Base-by-base conservation (phyloP, 1,140 invertebrate species). In the Zaprionus gabonicus region DNA sequence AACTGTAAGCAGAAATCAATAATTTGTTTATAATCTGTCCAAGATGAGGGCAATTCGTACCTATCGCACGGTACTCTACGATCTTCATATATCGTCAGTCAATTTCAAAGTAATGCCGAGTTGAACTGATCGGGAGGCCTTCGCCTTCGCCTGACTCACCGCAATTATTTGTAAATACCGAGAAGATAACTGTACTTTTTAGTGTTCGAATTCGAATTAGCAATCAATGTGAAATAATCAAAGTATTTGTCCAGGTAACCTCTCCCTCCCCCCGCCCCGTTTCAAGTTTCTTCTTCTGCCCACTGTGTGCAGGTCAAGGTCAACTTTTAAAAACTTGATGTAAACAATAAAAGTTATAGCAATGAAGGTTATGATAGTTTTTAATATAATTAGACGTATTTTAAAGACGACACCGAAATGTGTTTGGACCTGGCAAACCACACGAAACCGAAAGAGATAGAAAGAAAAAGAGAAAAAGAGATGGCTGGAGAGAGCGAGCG, bases 351-450 rank as follows among this genome's bases (percentile, higher is more conserved):
- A 5, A 71, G 28, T 56, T 13, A 23, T 56, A 72, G 51, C 53
- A 46, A 7, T 27, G 12, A 71, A 71, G 34, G 58, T 75, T 75
- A 71, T 64, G 49, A 62, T 63, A 73, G 63, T 72, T 72, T 72
- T 72, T 51, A 72, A 72, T 13, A 10, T 12, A 67, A 15, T 57
- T 72, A 72, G 64, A 44, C 25, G 38, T 71, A 71, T 68, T 68
- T 68, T 68, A 68, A 68, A 31, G 27, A 25, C 15, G 17, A 71
- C 53, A 55, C 36, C 38, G 59, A 74, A 70, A 78, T 28, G 65
- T 71, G 68, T 80, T 82, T 83, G 67, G 71, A 71, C 72, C 56
- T 60, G 51, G 27, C 71, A 57, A 38, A 31, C 57, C 62, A 72
- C 59, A 76, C 64, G 46, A 67, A 9, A 31, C n/a, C 5, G 38